phyloP scores from a whole-genome alignment of 23 tunicate genomes.

The Trididemnum clinides region DNA sequence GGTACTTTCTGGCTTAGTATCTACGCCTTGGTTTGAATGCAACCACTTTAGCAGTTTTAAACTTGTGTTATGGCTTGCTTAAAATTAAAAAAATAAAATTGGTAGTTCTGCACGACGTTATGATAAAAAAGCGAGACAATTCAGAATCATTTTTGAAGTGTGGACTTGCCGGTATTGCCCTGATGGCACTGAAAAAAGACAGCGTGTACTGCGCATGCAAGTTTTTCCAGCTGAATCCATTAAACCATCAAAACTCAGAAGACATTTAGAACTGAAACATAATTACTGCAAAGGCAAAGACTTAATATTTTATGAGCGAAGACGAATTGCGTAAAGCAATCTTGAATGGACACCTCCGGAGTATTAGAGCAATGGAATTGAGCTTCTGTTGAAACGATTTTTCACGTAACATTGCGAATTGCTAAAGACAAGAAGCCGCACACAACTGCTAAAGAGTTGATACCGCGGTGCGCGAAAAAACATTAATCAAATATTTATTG shows the following conservation, averaged over 20 bases:
- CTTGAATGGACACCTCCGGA: constrained; percentile 2
- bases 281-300: constrained; percentile 7
- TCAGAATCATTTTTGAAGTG: too few species aligned
- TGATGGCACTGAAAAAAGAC: constrained; percentile 14
- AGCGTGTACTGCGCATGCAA: constrained; percentile 16
- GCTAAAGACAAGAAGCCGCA: too few species aligned
- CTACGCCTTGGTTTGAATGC: too few species aligned
- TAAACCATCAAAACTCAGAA: constrained; percentile 2
- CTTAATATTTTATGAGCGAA: background rate
- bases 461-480: background rate
- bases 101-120: background rate
- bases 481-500: background rate
- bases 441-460: background rate
- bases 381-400: too few species aligned
- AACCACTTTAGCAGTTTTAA: too few species aligned
- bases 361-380: background rate
- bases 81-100: too few species aligned
- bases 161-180: constrained; percentile 1
- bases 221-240: constrained; percentile 9
- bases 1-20: too few species aligned
- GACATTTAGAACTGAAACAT: constrained; percentile 10
- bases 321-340: constrained; percentile 14
- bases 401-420: too few species aligned
- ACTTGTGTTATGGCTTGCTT: too few species aligned
- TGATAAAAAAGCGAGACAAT: background rate